Evolutionary conservation across 2,888 invertebrate genomes (phyloP), one percentile per base, ranked within the genome.

Genomic region (Spisula solida): DNA sequence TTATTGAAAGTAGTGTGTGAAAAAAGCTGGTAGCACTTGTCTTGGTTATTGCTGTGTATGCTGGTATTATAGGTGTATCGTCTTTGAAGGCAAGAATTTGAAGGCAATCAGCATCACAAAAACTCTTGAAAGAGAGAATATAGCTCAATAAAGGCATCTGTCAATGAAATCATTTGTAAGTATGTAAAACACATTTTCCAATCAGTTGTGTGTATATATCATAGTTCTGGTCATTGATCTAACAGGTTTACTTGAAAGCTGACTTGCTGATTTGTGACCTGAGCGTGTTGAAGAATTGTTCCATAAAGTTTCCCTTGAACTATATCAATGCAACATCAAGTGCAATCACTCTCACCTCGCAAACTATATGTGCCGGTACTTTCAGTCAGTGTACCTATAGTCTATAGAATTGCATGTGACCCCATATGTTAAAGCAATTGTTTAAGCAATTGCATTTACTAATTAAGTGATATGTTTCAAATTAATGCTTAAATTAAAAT

Each of bases 91-190:
- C 18, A 75, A 31, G 75, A 70, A 31, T 8, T 41, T 16, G 18
- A 31, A 75, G 34, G 75, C 34, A 34, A 18, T 75, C 34, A 34
- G 18, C 75, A 10, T 75, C 75, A 34, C 75, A 16, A 75, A 34
- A 16, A 12, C 34, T 75, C 75, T 75, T 75, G 75, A 75, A 75
- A 31, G 75, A 75, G 2, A 31, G 31, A 18, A 75, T 75, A 41
- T n/a, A 16, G 75, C 75, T 75, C 75, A 75, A 75, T 75, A 75
- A 75, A 75, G 34, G 75, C 75, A 31, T 75, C 75, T 75, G 75
- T 75, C 75, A 75, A 34, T 75, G 75, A 31, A 31, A 16, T 75
- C 75, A 75, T 75, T 75, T 75, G 14, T 31, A 31, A 31, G 75
- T 29, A 14, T 75, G 75, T 18, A 34, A 75, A 75, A 75, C 14